Evolutionary conservation across 2,113 vertebrate genomes (phyloP), one percentile per base, ranked within the genome.

Genomic region (Poicephalus gulielmi): DNA sequence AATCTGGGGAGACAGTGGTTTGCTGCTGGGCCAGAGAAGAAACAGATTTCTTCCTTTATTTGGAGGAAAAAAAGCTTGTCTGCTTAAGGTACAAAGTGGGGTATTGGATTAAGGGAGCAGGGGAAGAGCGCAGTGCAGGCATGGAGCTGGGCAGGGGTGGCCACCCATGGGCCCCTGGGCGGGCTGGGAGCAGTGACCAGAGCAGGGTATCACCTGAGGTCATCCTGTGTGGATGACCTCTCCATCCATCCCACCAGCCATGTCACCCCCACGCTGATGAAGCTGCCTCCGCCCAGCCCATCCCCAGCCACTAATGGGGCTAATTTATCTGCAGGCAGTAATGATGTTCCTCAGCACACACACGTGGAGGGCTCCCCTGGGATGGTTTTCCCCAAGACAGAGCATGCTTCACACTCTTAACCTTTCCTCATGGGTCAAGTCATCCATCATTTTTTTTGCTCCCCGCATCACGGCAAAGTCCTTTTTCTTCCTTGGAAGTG

Each of bases 401-500:
- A 92, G 15, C 0, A 1, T 59, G 31, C 79, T 93, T 86, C 0
- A 3, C 31, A 81, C 62, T 83, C 66, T 86, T 86, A 82, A 82
- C 91, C 83, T 63, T 75, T 91, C 25, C 35, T 57, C 10, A 0
- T 4, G 20, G 86, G 83, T 95, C 88, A 84, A 77, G 22, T 75
- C 66, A 33, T 95, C 62, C 44, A 73, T 95, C 83, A 82, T 91
- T 85, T 95, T 95, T 92, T 92, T 91, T 89, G 77, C 66, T 73
- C 47, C 39, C 59, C 24, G 6, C 41, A 16, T 74, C 6, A 5
- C 28, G 44, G 73, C 68, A 68, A 76, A 88, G 60, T 67, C 62
- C 71, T 88, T 89, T 75, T 78, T 79, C 84, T 93, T 82, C 60
- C 53, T 60, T 1, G 7, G 53, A 80, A 88, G 53, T 1, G 8